Conservation (phyloP, 2,888 invertebrate genomes). For the Adela reaumurella region DNA sequence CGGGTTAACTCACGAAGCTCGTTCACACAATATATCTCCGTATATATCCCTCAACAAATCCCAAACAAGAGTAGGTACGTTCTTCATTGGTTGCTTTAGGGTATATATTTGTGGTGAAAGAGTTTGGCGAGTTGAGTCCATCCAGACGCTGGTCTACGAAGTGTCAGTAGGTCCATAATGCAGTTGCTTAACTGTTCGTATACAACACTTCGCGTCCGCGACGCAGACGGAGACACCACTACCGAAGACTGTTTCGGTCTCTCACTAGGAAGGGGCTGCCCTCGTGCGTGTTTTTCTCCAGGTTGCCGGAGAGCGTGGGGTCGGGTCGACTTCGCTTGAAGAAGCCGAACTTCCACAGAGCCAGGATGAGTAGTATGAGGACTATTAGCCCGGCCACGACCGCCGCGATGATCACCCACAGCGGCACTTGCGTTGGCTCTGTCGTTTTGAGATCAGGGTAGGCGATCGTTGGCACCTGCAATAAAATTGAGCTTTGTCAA, state of each 20-base stretch:
- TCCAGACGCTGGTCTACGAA: too few relatives aligned
- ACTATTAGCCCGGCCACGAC: constrained; percentile 80
- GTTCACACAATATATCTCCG: too few relatives aligned
- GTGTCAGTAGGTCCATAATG: too few relatives aligned
- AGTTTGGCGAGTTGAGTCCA: too few relatives aligned
- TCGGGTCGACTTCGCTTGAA: constrained; percentile 84
- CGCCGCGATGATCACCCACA: constrained; percentile 85
- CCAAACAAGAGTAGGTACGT: too few relatives aligned
- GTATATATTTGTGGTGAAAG: too few relatives aligned
- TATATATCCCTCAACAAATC: too few relatives aligned
- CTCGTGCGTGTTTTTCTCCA: constrained; percentile 69
- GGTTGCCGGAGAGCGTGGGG: constrained; percentile 75
- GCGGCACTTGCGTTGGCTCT: constrained; percentile 70
- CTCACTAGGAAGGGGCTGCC: constrained; percentile 61
- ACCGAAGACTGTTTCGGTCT: constrained; percentile 45
- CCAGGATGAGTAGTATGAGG: constrained; percentile 72
- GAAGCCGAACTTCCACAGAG: constrained; percentile 87
- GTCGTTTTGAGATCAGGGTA: constrained; percentile 78
- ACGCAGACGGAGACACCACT: constrained; percentile 14
- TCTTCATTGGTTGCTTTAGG: too few relatives aligned
- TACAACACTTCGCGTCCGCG: neutral
- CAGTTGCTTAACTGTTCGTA: too few relatives aligned
- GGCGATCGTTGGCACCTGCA: constrained; percentile 76
- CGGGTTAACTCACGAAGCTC: too few relatives aligned
- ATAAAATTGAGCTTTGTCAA: too few relatives aligned